Percentiles rank a stretch among this genome's conserved stretches.
Evolutionary conservation across 2,888 invertebrate species (phyloP).

Genomic region (Xylocampa areola): DNA sequence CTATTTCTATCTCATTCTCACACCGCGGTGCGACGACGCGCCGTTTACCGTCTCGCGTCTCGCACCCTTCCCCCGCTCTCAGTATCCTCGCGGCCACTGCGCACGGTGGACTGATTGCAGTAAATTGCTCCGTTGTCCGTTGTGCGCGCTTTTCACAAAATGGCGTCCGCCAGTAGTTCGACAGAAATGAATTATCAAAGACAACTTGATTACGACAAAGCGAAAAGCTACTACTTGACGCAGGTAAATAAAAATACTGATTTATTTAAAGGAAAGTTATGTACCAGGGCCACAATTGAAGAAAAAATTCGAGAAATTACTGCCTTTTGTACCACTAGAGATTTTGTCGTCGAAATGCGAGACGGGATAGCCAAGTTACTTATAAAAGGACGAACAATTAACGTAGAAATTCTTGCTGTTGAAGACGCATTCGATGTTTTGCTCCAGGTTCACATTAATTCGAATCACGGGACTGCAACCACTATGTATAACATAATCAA

Average conservation of each 20-base stretch:
- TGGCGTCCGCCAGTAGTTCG: constrained; percentile 6
- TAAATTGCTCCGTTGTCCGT: neutral
- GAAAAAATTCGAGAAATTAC: neutral
- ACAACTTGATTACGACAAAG: constrained; percentile 5
- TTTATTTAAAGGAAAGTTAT: neutral
- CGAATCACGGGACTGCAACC: neutral
- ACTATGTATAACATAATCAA: neutral
- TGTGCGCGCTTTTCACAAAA: constrained; percentile 21
- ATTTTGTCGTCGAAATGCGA: neutral
- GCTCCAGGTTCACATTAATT: constrained; percentile 7
- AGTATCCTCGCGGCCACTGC: constrained; percentile 29
- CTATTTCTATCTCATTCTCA: constrained; percentile 26
- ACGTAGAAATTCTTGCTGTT: constrained; percentile 11
- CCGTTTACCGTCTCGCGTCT: neutral
- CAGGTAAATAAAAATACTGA: neutral
- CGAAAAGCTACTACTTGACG: constrained; percentile 1
- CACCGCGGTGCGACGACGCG: neutral
- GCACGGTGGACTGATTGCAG: neutral
- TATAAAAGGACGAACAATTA: neutral
- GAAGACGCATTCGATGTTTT: constrained; percentile 35
- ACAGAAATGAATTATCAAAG: neutral
- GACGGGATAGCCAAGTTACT: constrained; percentile 9
- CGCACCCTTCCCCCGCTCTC: neutral
- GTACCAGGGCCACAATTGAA: neutral
- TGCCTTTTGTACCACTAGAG: fast-evolving